phyloP scores from a whole-genome alignment of 64 coral and sea anemone species.

The Actinia equina region DNA sequence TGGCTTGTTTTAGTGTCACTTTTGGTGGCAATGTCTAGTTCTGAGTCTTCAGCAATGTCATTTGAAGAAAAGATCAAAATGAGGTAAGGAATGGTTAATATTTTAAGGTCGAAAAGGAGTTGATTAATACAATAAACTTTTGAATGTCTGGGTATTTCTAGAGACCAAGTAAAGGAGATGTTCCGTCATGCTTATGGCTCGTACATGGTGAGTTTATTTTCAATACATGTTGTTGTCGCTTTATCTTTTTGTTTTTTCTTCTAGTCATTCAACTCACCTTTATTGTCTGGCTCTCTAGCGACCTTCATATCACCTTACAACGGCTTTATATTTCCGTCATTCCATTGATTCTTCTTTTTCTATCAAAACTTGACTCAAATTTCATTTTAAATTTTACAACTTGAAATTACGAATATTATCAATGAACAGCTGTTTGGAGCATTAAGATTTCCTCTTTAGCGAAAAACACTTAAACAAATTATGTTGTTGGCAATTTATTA shows the following conservation, averaged over 20 bases:
- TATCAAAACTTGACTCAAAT: background rate
- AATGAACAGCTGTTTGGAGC: too few species aligned
- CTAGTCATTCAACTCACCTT: background rate
- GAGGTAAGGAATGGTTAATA: slow-evolving; percentile 1
- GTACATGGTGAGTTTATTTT: slow-evolving; percentile 82
- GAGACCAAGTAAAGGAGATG: slow-evolving; percentile 94
- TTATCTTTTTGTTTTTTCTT: background rate
- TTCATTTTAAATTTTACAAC: background rate
- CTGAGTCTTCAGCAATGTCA: slow-evolving; percentile 49
- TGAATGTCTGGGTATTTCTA: slow-evolving; percentile 18
- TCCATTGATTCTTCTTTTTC: background rate
- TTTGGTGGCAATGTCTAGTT: slow-evolving; percentile 38
- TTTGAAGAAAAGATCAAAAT: slow-evolving; percentile 42
- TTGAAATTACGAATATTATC: too few species aligned
- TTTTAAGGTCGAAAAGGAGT: background rate
- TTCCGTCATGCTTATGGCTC: slow-evolving; percentile 97
- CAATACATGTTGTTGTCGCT: background rate
- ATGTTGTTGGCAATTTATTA: too few species aligned
- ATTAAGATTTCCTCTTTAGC: too few species aligned
- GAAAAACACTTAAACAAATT: too few species aligned
- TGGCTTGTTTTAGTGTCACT: slow-evolving; percentile 27
- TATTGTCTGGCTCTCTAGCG: background rate
- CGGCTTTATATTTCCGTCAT: background rate
- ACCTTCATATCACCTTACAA: background rate
- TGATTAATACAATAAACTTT: background rate